Evolutionary conservation across 2,888 invertebrate genomes (phyloP), one percentile per base, ranked within the genome.

Genomic region (Campoplex capitator): DNA sequence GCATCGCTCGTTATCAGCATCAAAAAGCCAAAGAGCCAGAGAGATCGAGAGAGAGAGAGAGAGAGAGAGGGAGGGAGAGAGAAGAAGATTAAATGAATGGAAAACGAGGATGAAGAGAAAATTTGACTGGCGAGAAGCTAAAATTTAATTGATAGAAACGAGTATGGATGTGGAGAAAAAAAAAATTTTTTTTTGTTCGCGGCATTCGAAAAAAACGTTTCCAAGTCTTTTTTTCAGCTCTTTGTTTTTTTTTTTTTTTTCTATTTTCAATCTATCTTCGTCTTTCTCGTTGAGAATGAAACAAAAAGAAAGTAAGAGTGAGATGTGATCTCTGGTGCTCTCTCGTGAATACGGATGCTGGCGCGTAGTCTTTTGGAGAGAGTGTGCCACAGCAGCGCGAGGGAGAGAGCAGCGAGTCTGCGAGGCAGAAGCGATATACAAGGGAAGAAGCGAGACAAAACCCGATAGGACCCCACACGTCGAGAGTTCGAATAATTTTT

Each of bases 401-500:
- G 56, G n/a, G n/a, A 56, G 23, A 78, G 68, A 56, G 56, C 13
- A 62, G 62, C 28, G 42, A 84, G 51, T 70, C 70, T 32, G 71
- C 23, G 65, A 80, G 71, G 78, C 74, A 35, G 58, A 70, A 78
- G 62, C 51, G 58, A 71, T 23, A 35, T 18, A 68, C 32, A 32
- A 62, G 35, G 73, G 77, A 73, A 48, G 76, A 67, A 70, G 70
- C 80, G 84, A 84, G 77, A 48, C 70, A 78, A 23, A 23, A 35
- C 23, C 78, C 77, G 74, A 87, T 87, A 82, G 81, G 86, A 87
- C 86, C 86, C 84, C 86, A 87, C 86, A 87, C 86, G 86, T 82
- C 81, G 86, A 74, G 73, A 83, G 83, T 83, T 80, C 32, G 82
- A 84, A 84, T 84, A 62, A 48, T 78, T 71, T 82, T 76, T 81